Evolutionary conservation across 1,140 invertebrate genomes (phyloP).

Genomic region (Trichoplusia ni): DNA sequence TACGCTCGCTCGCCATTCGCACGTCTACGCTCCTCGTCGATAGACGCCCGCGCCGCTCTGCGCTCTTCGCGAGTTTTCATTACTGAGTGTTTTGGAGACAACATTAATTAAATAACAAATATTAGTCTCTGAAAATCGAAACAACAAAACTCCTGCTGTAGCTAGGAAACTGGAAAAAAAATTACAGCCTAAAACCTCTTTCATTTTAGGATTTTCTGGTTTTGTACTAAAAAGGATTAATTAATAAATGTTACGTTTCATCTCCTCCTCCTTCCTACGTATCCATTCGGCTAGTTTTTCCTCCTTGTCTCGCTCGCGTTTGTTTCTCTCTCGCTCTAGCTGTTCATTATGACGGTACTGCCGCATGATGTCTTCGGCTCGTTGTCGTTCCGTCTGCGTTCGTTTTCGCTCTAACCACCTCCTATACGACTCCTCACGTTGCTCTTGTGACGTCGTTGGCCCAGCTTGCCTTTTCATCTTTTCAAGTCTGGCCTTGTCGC

Average conservation of each 20-base stretch:
- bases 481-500: conserved; percentile 57
- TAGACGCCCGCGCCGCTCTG: conserved; percentile 68
- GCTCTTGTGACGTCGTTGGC: conserved; percentile 48
- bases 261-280: conserved; percentile 78
- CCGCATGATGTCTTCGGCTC: conserved; percentile 68
- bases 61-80: conserved; percentile 75
- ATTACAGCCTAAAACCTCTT: no score
- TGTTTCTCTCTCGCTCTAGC: conserved; percentile 58
- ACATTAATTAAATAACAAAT: neutral
- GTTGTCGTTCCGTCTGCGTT: conserved; percentile 52
- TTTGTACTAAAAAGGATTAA: neutral
- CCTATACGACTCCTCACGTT: conserved; percentile 69
- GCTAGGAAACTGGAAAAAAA: no score
- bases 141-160: no score
- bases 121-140: neutral
- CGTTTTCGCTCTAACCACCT: conserved; percentile 70
- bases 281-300: conserved; percentile 80
- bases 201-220: no score
- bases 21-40: conserved; percentile 72
- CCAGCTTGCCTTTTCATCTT: conserved; percentile 51
- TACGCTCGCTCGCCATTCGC: conserved; percentile 78
- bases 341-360: conserved; percentile 60
- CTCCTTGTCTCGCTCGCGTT: conserved; percentile 71
- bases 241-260: conserved; percentile 74
- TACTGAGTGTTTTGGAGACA: conserved; percentile 36